Conservation (phyloP, 2,888 invertebrate genomes). For the Temnothorax unifasciatus region DNA sequence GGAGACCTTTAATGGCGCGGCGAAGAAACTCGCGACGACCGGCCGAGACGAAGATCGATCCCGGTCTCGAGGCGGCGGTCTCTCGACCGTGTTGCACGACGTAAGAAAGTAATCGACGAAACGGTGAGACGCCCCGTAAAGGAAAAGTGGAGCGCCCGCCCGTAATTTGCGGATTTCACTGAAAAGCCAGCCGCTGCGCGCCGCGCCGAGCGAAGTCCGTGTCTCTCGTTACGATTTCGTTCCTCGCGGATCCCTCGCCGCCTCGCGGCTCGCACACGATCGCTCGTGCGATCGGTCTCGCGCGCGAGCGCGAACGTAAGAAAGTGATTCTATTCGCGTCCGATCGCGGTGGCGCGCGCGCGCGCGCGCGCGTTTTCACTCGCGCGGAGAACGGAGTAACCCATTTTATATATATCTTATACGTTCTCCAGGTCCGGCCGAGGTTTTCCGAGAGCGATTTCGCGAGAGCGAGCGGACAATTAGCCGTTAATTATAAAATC, state of each 20-base stretch:
- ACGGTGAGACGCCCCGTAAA: conserved; percentile 22
- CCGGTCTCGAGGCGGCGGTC: conserved; percentile 7
- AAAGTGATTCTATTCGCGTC: conserved; percentile 48
- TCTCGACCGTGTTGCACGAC: conserved; percentile 21
- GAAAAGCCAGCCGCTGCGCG: conserved; percentile 1
- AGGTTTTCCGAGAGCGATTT: neutral
- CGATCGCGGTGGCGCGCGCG: conserved; percentile 8
- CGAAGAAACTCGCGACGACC: conserved; percentile 41
- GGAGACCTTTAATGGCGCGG: conserved; percentile 29
- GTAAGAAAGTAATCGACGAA: conserved; percentile 60
- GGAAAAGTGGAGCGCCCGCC: conserved; percentile 67
- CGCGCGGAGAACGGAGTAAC: conserved; percentile 43
- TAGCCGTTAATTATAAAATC: conserved; percentile 14
- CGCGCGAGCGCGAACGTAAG: conserved; percentile 28
- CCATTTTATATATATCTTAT: conserved; percentile 18
- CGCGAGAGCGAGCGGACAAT: neutral
- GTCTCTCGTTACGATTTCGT: conserved; percentile 37
- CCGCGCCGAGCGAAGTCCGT: neutral
- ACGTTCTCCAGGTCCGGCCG: neutral
- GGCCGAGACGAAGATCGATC: conserved; percentile 10
- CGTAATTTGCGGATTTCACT: conserved; percentile 64
- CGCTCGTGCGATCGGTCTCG: conserved; percentile 15
- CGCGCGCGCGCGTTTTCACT: conserved; percentile 45
- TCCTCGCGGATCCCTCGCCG: neutral
- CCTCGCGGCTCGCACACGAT: neutral